Evolutionary conservation across 2,797 vertebrate species (phyloP).

Genomic region (Melanotaenia trifasciata): DNA sequence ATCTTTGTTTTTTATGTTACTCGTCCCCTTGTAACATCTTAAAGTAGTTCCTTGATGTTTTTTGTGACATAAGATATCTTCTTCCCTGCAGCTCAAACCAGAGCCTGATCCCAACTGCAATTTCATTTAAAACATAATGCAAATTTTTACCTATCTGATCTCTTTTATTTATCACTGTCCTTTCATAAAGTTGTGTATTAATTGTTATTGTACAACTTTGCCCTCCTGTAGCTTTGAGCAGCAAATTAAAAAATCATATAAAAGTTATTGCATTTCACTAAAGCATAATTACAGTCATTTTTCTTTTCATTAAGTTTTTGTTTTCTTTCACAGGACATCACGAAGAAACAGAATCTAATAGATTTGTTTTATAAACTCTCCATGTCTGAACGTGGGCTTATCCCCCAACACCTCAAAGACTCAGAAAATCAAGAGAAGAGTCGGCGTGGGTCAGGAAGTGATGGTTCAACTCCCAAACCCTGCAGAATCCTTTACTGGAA

Average conservation of each 20-base stretch:
- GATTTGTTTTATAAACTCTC: conserved; percentile 45
- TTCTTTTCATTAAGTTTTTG: not conserved
- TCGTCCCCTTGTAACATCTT: not conserved
- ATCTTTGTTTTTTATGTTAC: not conserved
- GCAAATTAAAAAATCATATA: not conserved
- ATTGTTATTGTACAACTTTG: conserved; percentile 13
- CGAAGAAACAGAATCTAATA: conserved; percentile 14
- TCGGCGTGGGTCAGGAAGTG: conserved; percentile 17
- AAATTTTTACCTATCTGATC: not conserved
- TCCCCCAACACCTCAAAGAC: not conserved
- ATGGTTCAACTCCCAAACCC: not conserved
- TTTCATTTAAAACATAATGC: not conserved
- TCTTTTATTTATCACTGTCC: not conserved
- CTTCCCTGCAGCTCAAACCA: not conserved
- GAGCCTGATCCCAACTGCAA: not conserved
- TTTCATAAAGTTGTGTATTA: conserved; percentile 20
- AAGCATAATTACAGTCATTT: not conserved
- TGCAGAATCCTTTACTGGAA: conserved; percentile 76
- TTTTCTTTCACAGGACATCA: conserved; percentile 40
- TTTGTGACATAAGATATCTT: not conserved
- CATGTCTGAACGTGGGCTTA: conserved; percentile 24
- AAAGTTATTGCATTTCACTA: not conserved
- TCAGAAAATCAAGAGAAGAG: conserved; percentile 41
- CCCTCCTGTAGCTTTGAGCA: not conserved
- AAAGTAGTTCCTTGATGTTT: not conserved